These are phyloP conservation scores for Dromas ardeola DNA, from an alignment of 2,113 vertebrate species.

Conservation along the genomic window DNA sequence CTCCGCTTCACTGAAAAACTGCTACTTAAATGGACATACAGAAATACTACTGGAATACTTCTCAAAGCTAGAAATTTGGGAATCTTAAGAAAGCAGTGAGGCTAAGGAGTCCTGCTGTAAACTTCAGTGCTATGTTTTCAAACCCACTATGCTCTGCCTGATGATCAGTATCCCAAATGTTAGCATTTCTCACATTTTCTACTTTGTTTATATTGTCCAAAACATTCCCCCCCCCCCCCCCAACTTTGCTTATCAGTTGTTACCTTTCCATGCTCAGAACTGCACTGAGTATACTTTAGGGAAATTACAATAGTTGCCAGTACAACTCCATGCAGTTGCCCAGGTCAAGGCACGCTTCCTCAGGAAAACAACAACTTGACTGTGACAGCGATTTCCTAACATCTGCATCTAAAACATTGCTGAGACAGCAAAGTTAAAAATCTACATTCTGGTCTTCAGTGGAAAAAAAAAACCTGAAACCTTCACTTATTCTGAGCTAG, in stretches of 20 bases:
- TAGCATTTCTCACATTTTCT: neutral
- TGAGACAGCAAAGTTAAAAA: slow-evolving; percentile 47
- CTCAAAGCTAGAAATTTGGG: accelerated
- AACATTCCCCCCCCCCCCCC: neutral
- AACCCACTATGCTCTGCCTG: neutral
- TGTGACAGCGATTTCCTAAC: slow-evolving; percentile 18
- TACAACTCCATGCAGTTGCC: neutral
- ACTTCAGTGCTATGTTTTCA: neutral
- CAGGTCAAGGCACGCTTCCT: neutral
- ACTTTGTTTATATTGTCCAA: neutral
- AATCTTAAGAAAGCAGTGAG: accelerated
- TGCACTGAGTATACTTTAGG: neutral
- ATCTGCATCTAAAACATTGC: slow-evolving; percentile 29
- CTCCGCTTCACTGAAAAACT: neutral
- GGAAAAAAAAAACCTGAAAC: neutral
- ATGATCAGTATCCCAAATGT: neutral
- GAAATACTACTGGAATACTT: accelerated
- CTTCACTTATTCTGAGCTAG: neutral
- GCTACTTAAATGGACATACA: too few species aligned
- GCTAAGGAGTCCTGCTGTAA: neutral
- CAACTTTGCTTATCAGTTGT: neutral
- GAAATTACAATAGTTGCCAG: neutral
- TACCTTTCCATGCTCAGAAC: neutral
- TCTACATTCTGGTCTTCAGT: slow-evolving; percentile 17
- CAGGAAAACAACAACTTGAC: slow-evolving; percentile 24